Percentiles rank a stretch among this genome's conserved stretches.
Evolutionary conservation across 2,113 vertebrate species (phyloP).

Genomic region (Chionodraco myersi): DNA sequence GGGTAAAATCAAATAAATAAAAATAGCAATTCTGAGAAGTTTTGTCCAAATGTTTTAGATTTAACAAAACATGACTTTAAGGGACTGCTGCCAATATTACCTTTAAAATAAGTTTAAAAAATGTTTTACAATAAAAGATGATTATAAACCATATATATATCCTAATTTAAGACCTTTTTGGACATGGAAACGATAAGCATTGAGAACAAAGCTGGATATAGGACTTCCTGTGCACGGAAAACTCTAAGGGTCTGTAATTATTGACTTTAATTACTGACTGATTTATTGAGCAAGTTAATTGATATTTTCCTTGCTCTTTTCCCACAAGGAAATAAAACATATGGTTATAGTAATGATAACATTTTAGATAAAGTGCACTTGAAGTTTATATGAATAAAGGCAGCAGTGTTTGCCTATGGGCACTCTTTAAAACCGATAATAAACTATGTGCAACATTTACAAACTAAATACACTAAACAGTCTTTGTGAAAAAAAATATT

Average conservation of each 20-base stretch:
- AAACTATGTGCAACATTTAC: neutral
- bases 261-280: neutral
- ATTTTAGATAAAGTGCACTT: neutral
- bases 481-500: constrained; percentile 2
- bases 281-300: constrained; percentile 27
- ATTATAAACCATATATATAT: constrained; percentile 1
- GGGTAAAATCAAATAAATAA: constrained; percentile 1
- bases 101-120: neutral
- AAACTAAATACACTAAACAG: constrained; percentile 14
- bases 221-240: constrained; percentile 16
- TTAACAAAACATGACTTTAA: constrained; percentile 19
- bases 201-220: constrained; percentile 4
- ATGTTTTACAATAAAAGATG: constrained; percentile 5
- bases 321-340: constrained; percentile 17
- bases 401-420: constrained; percentile 6
- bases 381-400: constrained; percentile 9
- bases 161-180: neutral
- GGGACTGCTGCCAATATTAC: neutral
- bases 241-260: constrained; percentile 1
- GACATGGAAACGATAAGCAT: neutral
- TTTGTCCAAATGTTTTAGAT: constrained; percentile 4
- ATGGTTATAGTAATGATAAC: constrained; percentile 9
- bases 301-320: constrained; percentile 1
- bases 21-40: constrained; percentile 9
- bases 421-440: neutral